Evolutionary conservation across 35 echinoderm and acorn worm species (phyloP).

Genomic region (Strongylocentrotus purpuratus): DNA sequence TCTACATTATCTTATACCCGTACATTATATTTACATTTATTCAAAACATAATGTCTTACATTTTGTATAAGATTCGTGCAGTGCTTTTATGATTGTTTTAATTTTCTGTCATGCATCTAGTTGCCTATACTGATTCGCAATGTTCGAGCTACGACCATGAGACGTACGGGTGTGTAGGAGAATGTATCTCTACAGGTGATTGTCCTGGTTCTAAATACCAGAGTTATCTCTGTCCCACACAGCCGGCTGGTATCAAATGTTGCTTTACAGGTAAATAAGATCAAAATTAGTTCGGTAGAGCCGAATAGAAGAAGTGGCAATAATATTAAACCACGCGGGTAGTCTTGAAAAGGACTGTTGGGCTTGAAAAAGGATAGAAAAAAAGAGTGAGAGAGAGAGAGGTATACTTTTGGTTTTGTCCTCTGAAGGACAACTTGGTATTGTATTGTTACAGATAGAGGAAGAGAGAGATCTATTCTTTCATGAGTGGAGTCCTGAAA

Average conservation of each 20-base stretch:
- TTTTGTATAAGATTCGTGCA: neutral
- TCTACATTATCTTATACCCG: no score
- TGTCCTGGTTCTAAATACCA: constrained; percentile 68
- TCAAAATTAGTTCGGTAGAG: neutral
- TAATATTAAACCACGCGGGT: no score
- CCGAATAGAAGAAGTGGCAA: no score
- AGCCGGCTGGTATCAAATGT: constrained; percentile 59
- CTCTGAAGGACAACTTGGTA: no score
- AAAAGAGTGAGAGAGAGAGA: no score
- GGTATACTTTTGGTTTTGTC: no score
- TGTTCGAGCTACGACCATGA: constrained; percentile 60
- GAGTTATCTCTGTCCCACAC: constrained; percentile 62
- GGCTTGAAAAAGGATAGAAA: no score
- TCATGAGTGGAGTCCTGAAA: no score
- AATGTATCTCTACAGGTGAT: constrained; percentile 44
- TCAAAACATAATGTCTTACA: neutral
- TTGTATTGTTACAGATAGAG: no score
- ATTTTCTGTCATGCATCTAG: constrained; percentile 22
- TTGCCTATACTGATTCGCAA: constrained; percentile 59
- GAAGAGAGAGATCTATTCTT: no score
- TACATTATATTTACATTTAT: neutral
- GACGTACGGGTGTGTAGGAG: constrained; percentile 47
- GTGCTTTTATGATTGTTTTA: neutral
- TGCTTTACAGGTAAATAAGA: constrained; percentile 59
- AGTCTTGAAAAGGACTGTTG: no score